phyloP scores from a whole-genome alignment of 2,113 vertebrate genomes.

The Neofelis nebulosa region DNA sequence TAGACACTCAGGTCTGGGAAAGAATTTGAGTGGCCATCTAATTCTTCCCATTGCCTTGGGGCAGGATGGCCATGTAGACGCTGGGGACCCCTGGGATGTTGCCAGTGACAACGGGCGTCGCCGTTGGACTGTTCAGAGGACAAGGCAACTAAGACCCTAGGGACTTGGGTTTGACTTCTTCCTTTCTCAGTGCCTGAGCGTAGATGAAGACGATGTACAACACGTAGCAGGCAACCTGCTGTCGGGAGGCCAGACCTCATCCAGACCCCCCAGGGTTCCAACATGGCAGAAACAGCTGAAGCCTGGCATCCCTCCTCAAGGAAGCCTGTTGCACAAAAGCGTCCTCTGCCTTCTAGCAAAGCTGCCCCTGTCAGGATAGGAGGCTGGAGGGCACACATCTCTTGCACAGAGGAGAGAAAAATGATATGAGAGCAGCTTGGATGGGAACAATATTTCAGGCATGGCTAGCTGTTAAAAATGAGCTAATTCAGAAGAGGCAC shows the following conservation, averaged over 20 bases:
- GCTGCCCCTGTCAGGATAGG: slow-evolving; percentile 16
- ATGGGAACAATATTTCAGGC: slow-evolving; percentile 84
- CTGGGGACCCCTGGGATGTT: not conserved
- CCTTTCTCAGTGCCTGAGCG: not conserved
- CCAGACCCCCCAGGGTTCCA: not conserved
- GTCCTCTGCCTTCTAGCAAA: slow-evolving; percentile 4
- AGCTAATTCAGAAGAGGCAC: slow-evolving; percentile 86
- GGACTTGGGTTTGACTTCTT: not conserved
- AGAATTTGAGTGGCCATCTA: not conserved
- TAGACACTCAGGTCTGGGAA: not conserved
- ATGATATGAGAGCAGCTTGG: slow-evolving; percentile 80
- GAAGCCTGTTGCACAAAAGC: not conserved
- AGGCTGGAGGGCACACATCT: not conserved
- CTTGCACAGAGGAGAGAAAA: slow-evolving; percentile 67
- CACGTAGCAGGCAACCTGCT: not conserved
- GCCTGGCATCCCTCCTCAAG: not conserved
- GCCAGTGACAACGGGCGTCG: not conserved
- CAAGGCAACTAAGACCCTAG: not conserved
- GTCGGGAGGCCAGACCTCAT: not conserved
- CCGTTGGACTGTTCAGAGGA: not conserved
- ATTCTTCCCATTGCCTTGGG: not conserved
- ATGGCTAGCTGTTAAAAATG: slow-evolving; percentile 88
- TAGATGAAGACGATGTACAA: not conserved
- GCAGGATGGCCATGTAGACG: not conserved
- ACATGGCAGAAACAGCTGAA: not conserved